phyloP scores from a whole-genome alignment of 1,140 invertebrate genomes.

The Amyelois transitella region DNA sequence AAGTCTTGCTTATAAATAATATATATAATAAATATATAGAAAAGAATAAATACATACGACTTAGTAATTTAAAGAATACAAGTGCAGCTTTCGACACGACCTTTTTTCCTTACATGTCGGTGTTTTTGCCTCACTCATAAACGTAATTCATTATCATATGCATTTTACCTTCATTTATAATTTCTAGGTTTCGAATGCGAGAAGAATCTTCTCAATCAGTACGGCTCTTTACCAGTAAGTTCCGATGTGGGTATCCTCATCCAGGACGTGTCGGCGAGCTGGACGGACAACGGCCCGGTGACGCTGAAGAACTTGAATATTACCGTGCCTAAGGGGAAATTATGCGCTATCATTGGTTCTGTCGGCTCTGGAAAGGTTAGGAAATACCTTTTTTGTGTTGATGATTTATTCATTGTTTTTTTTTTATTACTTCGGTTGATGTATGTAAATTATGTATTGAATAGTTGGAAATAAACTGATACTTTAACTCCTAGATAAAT shows the following conservation, averaged over 20 bases:
- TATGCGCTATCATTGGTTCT: constrained; percentile 85
- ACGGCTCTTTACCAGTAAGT: constrained; percentile 24
- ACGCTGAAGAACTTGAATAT: constrained; percentile 78
- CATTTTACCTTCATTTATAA: background rate
- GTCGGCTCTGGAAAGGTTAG: constrained; percentile 87
- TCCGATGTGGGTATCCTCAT: constrained; percentile 51
- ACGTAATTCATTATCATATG: background rate
- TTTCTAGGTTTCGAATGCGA: constrained; percentile 57
- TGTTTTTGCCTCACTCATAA: too few relatives aligned
- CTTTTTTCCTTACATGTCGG: too few relatives aligned
- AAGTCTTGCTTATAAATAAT: too few relatives aligned
- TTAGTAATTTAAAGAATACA: too few relatives aligned
- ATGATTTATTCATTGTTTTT: background rate
- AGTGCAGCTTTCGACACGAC: too few relatives aligned
- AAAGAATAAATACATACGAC: too few relatives aligned
- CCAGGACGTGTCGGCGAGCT: constrained; percentile 73
- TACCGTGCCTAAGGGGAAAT: constrained; percentile 79
- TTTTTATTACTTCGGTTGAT: background rate
- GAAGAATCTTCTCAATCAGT: constrained; percentile 39
- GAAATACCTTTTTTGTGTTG: background rate
- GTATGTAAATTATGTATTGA: too few relatives aligned
- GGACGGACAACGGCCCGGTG: constrained; percentile 71
- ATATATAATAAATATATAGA: too few relatives aligned
- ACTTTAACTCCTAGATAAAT: too few relatives aligned
- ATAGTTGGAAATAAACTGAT: too few relatives aligned